Evolutionary conservation across 2,797 vertebrate genomes (phyloP), one percentile per base, ranked within the genome.

Genomic region (Valencia hispanica): DNA sequence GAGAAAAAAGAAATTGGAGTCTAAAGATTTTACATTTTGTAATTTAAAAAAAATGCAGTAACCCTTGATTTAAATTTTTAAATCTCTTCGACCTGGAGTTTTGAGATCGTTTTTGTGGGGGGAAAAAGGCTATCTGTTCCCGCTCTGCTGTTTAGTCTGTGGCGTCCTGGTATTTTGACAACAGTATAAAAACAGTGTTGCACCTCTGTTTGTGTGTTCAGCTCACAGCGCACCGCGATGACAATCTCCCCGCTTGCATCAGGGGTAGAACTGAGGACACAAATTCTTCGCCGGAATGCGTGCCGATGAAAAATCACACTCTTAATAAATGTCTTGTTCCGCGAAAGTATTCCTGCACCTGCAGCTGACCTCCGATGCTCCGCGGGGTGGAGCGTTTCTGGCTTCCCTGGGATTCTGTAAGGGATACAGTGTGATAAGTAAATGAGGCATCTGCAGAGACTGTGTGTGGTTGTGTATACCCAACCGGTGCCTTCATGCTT

Each of bases 141-240:
- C 82, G 77, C 72, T 79, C 50, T 50, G 69, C 71, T 94, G 94
- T 95, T 95, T 94, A 93, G 94, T 95, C 94, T 95, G 86, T 41
- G 43, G 69, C 70, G 8, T 74, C 48, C 80, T 41, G 72, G 85
- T 94, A 89, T 94, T 95, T 93, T 94, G 92, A 94, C 93, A 94
- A 84, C 72, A 34, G 48, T 22, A 74, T 81, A 84, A 90, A 90
- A 90, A 88, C 68, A 55, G 73, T 78, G 70, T 91, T 82, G 18
- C 81, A 87, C 78, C 78, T 80, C 70, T 81, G 85, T 88, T 88
- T 89, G 87, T 89, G 50, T 89, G 77, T 87, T 88, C 88, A 88
- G 70, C 85, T 82, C 68, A 15, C 5, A 15, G 79, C 78, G 72
- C 47, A 12, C 72, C 32, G 77, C 18, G 70, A 87, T 90, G 61